Evolutionary conservation across 2,113 vertebrate genomes (phyloP), one percentile per base, ranked within the genome.

Genomic region (Ranitomeya variabilis): DNA sequence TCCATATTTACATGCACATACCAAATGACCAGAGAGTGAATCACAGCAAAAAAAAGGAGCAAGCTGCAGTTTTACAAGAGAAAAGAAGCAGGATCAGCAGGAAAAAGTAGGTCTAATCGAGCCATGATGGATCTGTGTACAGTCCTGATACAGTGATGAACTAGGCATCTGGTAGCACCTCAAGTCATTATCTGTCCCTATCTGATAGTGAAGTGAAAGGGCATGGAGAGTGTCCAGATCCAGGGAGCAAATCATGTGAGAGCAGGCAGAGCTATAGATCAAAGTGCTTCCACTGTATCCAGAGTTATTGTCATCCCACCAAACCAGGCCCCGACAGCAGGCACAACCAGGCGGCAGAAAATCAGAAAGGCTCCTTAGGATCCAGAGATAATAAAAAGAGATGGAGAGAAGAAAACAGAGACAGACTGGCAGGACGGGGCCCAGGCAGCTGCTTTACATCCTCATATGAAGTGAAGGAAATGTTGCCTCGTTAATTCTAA

Each of bases 231-330:
- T 95, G 95, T 97, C 96, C 95, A 95, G 95, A 93, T 92, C 95
- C 96, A 93, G 93, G 92, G 95, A 97, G 95, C 95, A 97, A 97
- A 97, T 97, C 96, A 96, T 92, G 94, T 95, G 93, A 93, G 95
- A 96, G 95, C 95, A 95, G 95, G 95, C 96, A 93, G 90, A 95
- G 95, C 79, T 92, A 92, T 93, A 97, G 96, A 99, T 98, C 97
- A 98, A 97, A 96, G 95, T 96, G 94, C 93, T 94, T 95, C 93
- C 91, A 94, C 95, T 95, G 93, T 93, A 93, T 89, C 92, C 91
- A 89, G 90, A 92, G 92, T 88, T 92, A 92, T 93, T 93, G 95
- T 95, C 95, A 95, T 92, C 90, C 90, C 91, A 92, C 91, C 91
- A 94, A 91, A 91, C 90, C 92, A 93, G 92, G 88, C 92, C 91